Conservation (phyloP, 2,888 invertebrate genomes). For the Aleiodes alternator region DNA sequence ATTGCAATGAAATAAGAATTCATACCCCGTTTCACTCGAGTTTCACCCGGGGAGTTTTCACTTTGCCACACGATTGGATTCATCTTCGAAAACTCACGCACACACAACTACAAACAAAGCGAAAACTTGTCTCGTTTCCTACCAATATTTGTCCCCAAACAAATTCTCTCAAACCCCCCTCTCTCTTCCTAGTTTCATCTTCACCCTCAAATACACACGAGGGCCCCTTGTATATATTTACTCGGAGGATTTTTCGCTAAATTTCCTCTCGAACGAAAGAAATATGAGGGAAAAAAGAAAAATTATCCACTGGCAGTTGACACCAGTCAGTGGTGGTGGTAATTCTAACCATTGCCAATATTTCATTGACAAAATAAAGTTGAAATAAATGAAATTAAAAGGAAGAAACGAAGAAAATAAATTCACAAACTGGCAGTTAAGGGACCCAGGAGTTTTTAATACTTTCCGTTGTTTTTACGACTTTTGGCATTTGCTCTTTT, state of each 20-base stretch:
- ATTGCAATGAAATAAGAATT: conserved; percentile 25
- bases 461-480: conserved; percentile 75
- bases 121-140: no score
- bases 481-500: conserved; percentile 70
- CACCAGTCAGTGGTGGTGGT: no score
- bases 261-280: conserved; percentile 4
- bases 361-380: no score
- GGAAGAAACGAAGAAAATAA: not conserved
- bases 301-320: conserved; percentile 46
- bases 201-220: conserved; percentile 1
- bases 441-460: conserved; percentile 72
- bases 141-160: not conserved
- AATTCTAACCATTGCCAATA: no score
- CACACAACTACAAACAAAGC: conserved; percentile 11
- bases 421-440: conserved; percentile 65
- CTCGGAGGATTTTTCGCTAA: conserved; percentile 7
- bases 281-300: conserved; percentile 12
- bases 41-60: conserved; percentile 21
- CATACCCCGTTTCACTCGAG: conserved; percentile 13
- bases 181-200: not conserved
- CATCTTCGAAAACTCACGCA: not conserved
- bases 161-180: not conserved
- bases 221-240: not conserved
- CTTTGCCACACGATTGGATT: conserved; percentile 9
- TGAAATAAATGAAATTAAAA: conserved; percentile 8